Base-by-base conservation (phyloP, 2,888 invertebrate genomes). In the Nyleta sp. region DNA sequence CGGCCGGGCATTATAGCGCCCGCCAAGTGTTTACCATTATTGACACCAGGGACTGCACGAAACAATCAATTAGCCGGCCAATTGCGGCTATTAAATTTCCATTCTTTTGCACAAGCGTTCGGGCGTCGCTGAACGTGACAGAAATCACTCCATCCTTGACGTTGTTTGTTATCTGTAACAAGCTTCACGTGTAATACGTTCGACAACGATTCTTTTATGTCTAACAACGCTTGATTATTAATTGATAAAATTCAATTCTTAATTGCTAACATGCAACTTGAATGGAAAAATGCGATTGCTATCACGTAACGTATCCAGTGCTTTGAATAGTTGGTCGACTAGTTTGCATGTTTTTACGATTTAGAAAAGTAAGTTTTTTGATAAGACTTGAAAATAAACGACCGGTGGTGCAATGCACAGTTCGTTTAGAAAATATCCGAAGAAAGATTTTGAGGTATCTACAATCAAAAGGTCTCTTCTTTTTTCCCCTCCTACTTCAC, bases 151-250 rank as follows among this genome's bases (percentile, higher is more conserved):
- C 60, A 46, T 67, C 67, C 46, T 60, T 65, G 40, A 33, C 24
- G 42, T 33, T 62, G 53, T 28, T 50, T 18, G 17, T 20, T 50
- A 82, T 48, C 84, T 85, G 84, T 67, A 85, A 85, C 80, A 82
- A 81, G 33, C 53, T n/a, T 44, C 59, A 71, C 80, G 46, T 84
- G 48, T 75, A 84, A 68, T 81, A 81, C 78, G 42, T 81, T 68
- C 82, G 11, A 57, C 70, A 53, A 79, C 11, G 7, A 40, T 35
- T 42, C 10, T 44, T 15, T 20, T 18, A 28, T 44, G 22, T 53
- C 1, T 13, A 44, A 65, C 31, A 53, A 13, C 52, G 7, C 2
- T 42, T 44, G 31, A 15, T 65, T 65, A 65, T 44, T 18, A 65
- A 53, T 22, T 38, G 17, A 64, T 40, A 40, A 64, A 48, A 52